phyloP scores from a whole-genome alignment of 2,113 vertebrate species.

The Pygoscelis adeliae region DNA sequence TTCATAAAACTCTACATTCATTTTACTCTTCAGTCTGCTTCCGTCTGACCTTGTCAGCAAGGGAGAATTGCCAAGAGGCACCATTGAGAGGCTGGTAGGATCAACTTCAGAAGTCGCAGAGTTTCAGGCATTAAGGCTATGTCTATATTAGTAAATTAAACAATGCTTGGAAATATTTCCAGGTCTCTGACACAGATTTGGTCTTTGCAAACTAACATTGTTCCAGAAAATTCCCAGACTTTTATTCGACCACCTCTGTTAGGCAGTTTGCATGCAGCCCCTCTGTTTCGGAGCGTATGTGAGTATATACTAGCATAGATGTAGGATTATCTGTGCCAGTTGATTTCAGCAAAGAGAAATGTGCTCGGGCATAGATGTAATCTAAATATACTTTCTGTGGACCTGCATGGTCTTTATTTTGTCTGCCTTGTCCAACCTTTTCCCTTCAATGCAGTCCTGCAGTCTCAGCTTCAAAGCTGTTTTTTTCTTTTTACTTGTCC shows the following conservation, averaged over 20 bases:
- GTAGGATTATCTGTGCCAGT: not conserved
- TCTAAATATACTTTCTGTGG: not conserved
- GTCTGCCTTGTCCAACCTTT: not conserved
- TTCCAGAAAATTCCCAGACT: not conserved
- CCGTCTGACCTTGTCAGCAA: slow-evolving; percentile 59
- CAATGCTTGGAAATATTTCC: not conserved
- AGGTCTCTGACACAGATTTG: not conserved
- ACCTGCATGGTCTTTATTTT: not conserved
- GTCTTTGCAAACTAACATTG: not conserved
- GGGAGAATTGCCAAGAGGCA: slow-evolving; percentile 40
- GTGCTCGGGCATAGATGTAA: not conserved
- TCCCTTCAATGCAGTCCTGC: not conserved
- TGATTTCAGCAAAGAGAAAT: not conserved
- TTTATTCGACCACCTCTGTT: not conserved
- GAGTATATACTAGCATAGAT: not conserved
- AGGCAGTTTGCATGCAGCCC: not conserved
- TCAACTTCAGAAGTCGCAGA: slow-evolving; percentile 9
- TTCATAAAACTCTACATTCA: slow-evolving; percentile 27
- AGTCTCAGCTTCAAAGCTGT: not conserved
- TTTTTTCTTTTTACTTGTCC: not conserved
- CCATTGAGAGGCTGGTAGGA: not conserved
- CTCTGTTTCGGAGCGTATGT: not conserved
- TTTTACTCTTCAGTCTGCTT: slow-evolving; percentile 18
- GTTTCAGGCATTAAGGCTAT: not conserved
- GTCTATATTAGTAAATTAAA: slow-evolving; percentile 7